Evolutionary conservation across 2,888 invertebrate genomes (phyloP).

Genomic region (Netelia inedita): DNA sequence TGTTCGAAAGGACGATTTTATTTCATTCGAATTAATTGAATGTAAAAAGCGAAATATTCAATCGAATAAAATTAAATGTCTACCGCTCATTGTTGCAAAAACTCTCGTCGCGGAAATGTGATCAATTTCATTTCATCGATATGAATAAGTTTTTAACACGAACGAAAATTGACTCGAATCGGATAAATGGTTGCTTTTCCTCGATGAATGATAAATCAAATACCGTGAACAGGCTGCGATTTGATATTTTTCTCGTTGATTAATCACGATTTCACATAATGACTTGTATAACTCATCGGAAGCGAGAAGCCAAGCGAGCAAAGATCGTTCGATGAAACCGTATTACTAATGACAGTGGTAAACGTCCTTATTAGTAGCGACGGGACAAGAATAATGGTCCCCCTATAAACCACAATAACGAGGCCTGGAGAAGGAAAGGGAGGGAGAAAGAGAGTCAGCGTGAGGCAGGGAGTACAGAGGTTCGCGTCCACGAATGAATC

Average conservation of each 20-base stretch:
- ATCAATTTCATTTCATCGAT: too few relatives aligned
- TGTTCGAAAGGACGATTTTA: too few relatives aligned
- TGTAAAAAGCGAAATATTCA: too few relatives aligned
- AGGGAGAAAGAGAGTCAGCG: neutral
- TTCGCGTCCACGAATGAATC: constrained; percentile 47
- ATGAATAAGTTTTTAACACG: too few relatives aligned
- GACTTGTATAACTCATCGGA: neutral
- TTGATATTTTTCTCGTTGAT: too few relatives aligned
- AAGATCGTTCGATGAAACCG: constrained; percentile 41
- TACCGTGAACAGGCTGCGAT: neutral
- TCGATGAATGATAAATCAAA: constrained; percentile 6
- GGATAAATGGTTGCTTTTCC: neutral
- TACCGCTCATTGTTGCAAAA: too few relatives aligned
- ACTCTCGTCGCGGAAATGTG: too few relatives aligned
- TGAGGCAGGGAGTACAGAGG: neutral
- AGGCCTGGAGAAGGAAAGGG: constrained; percentile 16
- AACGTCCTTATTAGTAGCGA: constrained; percentile 48
- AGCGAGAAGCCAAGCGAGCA: constrained; percentile 15
- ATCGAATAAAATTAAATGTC: too few relatives aligned
- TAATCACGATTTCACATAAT: too few relatives aligned
- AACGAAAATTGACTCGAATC: too few relatives aligned
- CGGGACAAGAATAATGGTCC: constrained; percentile 59
- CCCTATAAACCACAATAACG: constrained; percentile 46
- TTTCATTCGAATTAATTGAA: too few relatives aligned
- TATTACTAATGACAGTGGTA: constrained; percentile 50